These are phyloP conservation scores for Tenthredo livida DNA, from an alignment of 2,888 invertebrate species.

Conservation along the genomic window DNA sequence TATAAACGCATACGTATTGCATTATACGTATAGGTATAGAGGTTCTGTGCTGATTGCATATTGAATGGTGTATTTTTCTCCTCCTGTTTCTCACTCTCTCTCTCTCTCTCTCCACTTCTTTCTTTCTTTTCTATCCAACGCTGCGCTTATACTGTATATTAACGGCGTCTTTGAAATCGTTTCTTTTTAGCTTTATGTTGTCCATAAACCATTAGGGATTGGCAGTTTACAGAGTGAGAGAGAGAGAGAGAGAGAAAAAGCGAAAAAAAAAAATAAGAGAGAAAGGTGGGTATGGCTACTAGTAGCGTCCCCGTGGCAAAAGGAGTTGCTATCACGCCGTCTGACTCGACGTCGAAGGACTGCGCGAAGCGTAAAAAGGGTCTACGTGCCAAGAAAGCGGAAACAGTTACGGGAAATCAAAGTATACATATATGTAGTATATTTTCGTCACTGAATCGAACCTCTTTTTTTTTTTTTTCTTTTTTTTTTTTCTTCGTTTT, in stretches of 20 bases:
- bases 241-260: not conserved
- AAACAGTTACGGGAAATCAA: conserved; percentile 27
- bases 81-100: not conserved
- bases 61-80: conserved; percentile 11
- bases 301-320: not conserved
- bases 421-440: not conserved
- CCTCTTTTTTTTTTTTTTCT: not conserved
- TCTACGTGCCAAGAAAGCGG: conserved; percentile 51
- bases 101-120: not conserved
- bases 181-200: conserved; percentile 41
- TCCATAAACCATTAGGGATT: conserved; percentile 50
- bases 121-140: conserved; percentile 17
- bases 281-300: not conserved
- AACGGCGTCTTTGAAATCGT: conserved; percentile 39
- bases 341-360: conserved; percentile 44
- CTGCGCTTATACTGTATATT: not conserved
- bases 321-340: conserved; percentile 34
- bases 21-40: not conserved
- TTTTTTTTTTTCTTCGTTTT: not conserved
- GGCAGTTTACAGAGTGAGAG: conserved; percentile 13
- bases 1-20: not conserved
- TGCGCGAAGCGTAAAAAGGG: conserved; percentile 39
- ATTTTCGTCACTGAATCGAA: not conserved
- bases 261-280: not conserved
- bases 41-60: conserved; percentile 11